Evolutionary conservation across 30 jellyfish, hydroid and myxozoan genomes (phyloP), one percentile per base, ranked within the genome.

Genomic region (Phacellophora camtschatica): DNA sequence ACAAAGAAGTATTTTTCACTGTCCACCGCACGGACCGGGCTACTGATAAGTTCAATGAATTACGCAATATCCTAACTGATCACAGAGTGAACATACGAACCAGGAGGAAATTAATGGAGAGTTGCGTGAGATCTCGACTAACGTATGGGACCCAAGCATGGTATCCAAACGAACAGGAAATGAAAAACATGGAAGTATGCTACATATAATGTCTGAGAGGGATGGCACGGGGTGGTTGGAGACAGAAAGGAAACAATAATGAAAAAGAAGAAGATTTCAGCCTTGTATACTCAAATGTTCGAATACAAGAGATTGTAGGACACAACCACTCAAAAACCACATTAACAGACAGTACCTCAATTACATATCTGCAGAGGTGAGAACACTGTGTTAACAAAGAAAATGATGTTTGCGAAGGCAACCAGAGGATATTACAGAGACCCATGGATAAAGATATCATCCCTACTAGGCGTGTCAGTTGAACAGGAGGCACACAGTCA

Each of bases 141-240:
- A 54, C 28, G 68, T 54, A 54, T 54, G 68, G 68, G 18, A 54
- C 68, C 28, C 33, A 54, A 54, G 68, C 68, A 54, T 54, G 28
- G 68, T 54, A n/a, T 54, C 68, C 68, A 43, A 43, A 43, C n/a
- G 56, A 43, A n/a, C 56, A 43, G 56, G 56, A 43, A 43, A 43
- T 43, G 56, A 43, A 43, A 43, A 43, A 43, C 56, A 12, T 43
- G 12, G 56, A 43, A n/a, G 53, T 39, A 39, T 39, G 53, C 53
- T 39, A 13, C 10, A 39, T 39, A 39, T 13, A 39, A 39, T 39
- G 53, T 39, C 53, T 39, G 53, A 39, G 53, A 39, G 53, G 53
- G 53, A 39, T 39, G 53, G 53, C 13, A 39, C 53, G 53, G 53
- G 53, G 53, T 39, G 53, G 53, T 13, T 39, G 53, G 53, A 39